Percentiles rank a stretch among this genome's conserved stretches.
These are phyloP conservation scores for Agonopterix arenella DNA, from an alignment of 2,888 invertebrate species.

Conservation along the genomic window DNA sequence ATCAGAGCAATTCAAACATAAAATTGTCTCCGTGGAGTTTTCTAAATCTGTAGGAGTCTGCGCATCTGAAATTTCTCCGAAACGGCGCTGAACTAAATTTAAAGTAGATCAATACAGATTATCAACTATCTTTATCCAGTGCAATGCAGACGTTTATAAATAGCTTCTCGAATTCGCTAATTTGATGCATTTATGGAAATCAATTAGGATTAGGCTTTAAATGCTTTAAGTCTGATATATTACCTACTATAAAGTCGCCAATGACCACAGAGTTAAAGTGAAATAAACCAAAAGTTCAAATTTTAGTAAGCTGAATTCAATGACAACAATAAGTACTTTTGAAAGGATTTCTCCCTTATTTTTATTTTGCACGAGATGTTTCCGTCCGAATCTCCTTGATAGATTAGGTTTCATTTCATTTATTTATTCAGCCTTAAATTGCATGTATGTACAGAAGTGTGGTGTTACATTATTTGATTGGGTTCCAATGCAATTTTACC, in stretches of 20 bases:
- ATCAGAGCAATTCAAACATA: neutral
- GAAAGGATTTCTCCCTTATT: too few species aligned
- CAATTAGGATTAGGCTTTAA: neutral
- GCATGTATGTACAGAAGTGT: too few species aligned
- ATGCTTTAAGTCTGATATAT: neutral
- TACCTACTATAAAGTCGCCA: neutral
- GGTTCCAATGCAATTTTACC: too few species aligned
- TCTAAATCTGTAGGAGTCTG: slow-evolving; percentile 16
- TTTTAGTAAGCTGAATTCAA: too few species aligned
- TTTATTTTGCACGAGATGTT: too few species aligned
- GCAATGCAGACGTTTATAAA: slow-evolving; percentile 22
- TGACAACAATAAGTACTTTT: too few species aligned
- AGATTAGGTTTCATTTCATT: too few species aligned
- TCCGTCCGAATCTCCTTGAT: too few species aligned
- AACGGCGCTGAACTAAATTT: slow-evolving; percentile 41
- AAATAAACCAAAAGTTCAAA: too few species aligned
- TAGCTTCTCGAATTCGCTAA: neutral
- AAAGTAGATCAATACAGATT: slow-evolving; percentile 63
- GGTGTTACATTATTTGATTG: too few species aligned
- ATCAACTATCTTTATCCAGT: slow-evolving; percentile 27
- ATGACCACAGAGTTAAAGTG: too few species aligned
- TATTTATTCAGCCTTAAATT: too few species aligned
- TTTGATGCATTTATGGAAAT: neutral
- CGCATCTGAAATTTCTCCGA: slow-evolving; percentile 10
- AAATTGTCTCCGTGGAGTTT: neutral